Percentiles rank a stretch among this genome's conserved stretches.
Evolutionary conservation across 53 echinoderm and acorn worm species (phyloP).

Genomic region (Mesocentrotus franciscanus): DNA sequence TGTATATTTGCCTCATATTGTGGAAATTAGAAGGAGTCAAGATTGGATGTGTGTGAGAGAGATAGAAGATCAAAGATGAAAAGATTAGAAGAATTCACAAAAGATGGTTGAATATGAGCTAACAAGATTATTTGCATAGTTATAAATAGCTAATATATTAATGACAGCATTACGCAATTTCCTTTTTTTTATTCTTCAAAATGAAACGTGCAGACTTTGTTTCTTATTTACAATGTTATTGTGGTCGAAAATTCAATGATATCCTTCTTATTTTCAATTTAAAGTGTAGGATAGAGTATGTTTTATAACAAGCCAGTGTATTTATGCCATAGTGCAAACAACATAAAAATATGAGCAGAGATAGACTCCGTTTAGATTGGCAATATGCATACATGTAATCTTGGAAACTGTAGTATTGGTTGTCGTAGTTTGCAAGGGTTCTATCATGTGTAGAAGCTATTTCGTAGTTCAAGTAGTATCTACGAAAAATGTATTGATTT

Average conservation of each 20-base stretch:
- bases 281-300: not conserved
- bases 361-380: not conserved
- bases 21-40: not conserved
- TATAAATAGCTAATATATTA: constrained; percentile 26
- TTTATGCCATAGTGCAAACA: not conserved
- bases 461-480: not conserved
- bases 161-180: constrained; percentile 35
- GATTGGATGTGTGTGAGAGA: not conserved
- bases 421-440: not conserved
- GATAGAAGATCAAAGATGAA: not conserved
- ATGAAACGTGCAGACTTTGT: not conserved
- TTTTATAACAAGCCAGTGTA: not conserved
- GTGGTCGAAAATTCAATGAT: not conserved
- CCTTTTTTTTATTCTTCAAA: not conserved
- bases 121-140: not conserved
- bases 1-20: constrained; percentile 1
- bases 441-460: not conserved
- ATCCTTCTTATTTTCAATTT: not conserved
- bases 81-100: not conserved
- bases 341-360: not conserved
- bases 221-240: not conserved
- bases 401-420: not conserved
- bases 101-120: not conserved
- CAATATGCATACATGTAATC: not conserved
- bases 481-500: not conserved